These are phyloP conservation scores for Vombatus ursinus DNA, from an alignment of 2,113 vertebrate genomes.

Conservation along the genomic window DNA sequence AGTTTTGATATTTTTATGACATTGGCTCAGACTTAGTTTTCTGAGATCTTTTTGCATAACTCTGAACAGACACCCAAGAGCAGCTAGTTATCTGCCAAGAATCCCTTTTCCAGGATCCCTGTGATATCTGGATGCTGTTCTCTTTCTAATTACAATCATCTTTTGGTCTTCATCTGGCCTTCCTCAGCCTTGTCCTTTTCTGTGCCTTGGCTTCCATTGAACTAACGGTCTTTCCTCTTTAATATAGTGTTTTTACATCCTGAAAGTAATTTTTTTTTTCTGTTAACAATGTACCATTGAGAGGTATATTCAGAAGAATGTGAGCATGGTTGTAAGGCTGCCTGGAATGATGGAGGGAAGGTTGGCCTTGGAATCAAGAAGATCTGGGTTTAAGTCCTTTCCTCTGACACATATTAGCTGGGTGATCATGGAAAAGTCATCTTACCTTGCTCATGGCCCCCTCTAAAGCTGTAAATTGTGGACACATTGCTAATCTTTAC, in stretches of 20 bases:
- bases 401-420: too few relatives aligned
- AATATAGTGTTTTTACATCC: neutral
- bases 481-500: neutral
- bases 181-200: neutral
- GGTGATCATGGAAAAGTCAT: neutral
- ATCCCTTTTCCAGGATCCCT: neutral
- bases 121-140: neutral
- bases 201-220: neutral
- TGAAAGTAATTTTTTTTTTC: neutral
- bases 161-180: neutral
- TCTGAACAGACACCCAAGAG: neutral
- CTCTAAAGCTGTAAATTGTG: neutral
- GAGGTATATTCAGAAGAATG: neutral
- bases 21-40: neutral
- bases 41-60: neutral
- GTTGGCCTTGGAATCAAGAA: neutral
- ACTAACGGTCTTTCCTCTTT: neutral
- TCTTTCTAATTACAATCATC: neutral
- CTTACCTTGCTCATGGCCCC: neutral
- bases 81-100: neutral
- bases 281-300: neutral
- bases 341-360: neutral
- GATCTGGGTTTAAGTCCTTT: neutral
- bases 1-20: neutral
- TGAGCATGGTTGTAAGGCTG: neutral